Percentiles rank a stretch among this genome's conserved stretches.
Conservation (phyloP, 2,888 invertebrate genomes). For the Cephus spinipes region DNA sequence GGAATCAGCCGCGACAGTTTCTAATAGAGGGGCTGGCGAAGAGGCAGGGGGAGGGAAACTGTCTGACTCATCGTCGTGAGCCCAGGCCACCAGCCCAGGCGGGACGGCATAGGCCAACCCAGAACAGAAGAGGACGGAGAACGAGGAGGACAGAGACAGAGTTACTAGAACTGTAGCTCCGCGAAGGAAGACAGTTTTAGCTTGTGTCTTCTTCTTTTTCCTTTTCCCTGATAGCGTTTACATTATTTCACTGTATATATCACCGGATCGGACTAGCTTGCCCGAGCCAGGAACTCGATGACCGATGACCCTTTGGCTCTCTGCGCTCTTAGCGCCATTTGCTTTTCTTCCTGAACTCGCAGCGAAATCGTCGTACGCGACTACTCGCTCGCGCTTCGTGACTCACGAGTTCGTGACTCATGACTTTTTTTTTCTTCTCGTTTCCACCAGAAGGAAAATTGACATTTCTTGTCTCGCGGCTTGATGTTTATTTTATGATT, state of each 20-base stretch:
- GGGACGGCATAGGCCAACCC: background rate
- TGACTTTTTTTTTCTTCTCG: background rate
- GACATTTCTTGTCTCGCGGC: background rate
- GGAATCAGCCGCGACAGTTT: constrained; percentile 34
- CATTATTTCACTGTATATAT: background rate
- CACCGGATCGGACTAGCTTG: constrained; percentile 4
- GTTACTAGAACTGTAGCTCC: constrained; percentile 56
- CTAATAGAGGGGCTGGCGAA: constrained; percentile 22
- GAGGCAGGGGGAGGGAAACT: constrained; percentile 23
- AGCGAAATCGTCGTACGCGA: constrained; percentile 17
- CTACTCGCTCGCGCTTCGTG: constrained; percentile 33
- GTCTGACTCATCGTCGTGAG: constrained; percentile 55
- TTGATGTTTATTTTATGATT: background rate
- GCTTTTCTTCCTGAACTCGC: constrained; percentile 1
- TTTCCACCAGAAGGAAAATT: background rate
- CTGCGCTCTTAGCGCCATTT: background rate
- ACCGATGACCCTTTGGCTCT: constrained; percentile 15
- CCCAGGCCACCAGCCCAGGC: constrained; percentile 43
- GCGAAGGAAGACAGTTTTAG: constrained; percentile 62
- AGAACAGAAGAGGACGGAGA: background rate
- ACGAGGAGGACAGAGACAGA: constrained; percentile 25
- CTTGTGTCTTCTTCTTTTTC: constrained; percentile 49
- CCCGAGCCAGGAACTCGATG: constrained; percentile 20
- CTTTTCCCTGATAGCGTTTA: constrained; percentile 11
- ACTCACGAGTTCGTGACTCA: constrained; percentile 32